A percentile compares a stretch with the other conserved stretches of the same genome.
Conservation (phyloP, 2,888 invertebrate species). For the Poecilobothrus nobilitatus region DNA sequence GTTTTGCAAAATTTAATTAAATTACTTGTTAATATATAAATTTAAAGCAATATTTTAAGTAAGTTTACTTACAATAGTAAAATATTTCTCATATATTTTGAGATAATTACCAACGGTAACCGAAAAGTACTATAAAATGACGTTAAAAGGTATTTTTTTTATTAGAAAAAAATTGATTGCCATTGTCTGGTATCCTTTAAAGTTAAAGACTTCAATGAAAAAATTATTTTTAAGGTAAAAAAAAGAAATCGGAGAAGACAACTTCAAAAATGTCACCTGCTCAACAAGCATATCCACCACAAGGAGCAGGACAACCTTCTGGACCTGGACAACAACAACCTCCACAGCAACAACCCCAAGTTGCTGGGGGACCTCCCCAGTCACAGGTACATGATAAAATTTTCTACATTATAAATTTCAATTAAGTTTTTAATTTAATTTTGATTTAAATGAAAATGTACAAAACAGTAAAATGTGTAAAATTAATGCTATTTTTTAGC, state of each 20-base stretch:
- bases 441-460: no score
- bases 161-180: not conserved
- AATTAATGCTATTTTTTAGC: not conserved
- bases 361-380: not conserved
- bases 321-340: not conserved
- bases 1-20: not conserved
- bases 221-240: not conserved
- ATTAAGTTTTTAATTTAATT: no score
- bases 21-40: not conserved
- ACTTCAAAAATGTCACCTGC: conserved; percentile 1
- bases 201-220: not conserved
- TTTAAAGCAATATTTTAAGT: not conserved
- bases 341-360: not conserved
- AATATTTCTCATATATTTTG: not conserved
- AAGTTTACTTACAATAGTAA: no score
- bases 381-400: not conserved
- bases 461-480: no score
- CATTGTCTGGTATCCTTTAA: not conserved
- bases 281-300: not conserved
- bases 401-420: no score
- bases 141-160: not conserved
- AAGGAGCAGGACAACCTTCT: not conserved
- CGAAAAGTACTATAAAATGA: not conserved
- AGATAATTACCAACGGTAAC: not conserved
- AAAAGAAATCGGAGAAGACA: not conserved